These are phyloP conservation scores for Microcaecilia unicolor DNA, from an alignment of 2,797 vertebrate species.

Conservation along the genomic window DNA sequence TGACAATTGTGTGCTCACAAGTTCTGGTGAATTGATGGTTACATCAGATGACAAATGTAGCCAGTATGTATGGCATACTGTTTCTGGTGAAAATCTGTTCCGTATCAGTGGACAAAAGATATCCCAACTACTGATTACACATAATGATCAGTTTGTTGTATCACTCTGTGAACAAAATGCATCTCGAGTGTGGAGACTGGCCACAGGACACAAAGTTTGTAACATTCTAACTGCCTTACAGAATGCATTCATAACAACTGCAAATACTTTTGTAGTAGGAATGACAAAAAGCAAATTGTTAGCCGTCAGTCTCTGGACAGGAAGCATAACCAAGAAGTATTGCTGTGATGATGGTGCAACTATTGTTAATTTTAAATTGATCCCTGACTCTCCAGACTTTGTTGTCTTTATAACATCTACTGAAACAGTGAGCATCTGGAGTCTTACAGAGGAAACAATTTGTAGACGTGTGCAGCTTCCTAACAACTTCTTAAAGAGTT, in stretches of 20 bases:
- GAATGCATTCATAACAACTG: slow-evolving; percentile 89
- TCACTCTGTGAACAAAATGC: slow-evolving; percentile 96
- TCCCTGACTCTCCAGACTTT: slow-evolving; percentile 92
- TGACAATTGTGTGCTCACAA: slow-evolving; percentile 90
- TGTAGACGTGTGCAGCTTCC: slow-evolving; percentile 89
- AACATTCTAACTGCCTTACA: slow-evolving; percentile 95
- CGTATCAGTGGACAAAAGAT: slow-evolving; percentile 93
- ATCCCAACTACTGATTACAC: slow-evolving; percentile 91
- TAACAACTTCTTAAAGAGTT: slow-evolving; percentile 83
- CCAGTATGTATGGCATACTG: slow-evolving; percentile 95
- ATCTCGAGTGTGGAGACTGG: slow-evolving; percentile 92
- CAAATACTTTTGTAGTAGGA: slow-evolving; percentile 94
- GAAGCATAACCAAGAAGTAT: slow-evolving; percentile 96
- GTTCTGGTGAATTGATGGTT: slow-evolving; percentile 90
- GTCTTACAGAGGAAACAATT: slow-evolving; percentile 88
- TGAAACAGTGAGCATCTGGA: slow-evolving; percentile 93
- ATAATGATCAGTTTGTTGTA: slow-evolving; percentile 97
- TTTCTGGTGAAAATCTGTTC: slow-evolving; percentile 89
- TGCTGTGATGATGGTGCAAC: slow-evolving; percentile 89
- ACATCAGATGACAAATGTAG: slow-evolving; percentile 93
- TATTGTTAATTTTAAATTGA: slow-evolving; percentile 88
- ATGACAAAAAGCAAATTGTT: slow-evolving; percentile 91
- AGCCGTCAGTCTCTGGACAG: slow-evolving; percentile 95
- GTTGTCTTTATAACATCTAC: slow-evolving; percentile 91
- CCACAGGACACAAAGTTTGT: slow-evolving; percentile 93